These are phyloP conservation scores for Cyaniris semiargus DNA, from an alignment of 2,888 invertebrate genomes.

Conservation along the genomic window DNA sequence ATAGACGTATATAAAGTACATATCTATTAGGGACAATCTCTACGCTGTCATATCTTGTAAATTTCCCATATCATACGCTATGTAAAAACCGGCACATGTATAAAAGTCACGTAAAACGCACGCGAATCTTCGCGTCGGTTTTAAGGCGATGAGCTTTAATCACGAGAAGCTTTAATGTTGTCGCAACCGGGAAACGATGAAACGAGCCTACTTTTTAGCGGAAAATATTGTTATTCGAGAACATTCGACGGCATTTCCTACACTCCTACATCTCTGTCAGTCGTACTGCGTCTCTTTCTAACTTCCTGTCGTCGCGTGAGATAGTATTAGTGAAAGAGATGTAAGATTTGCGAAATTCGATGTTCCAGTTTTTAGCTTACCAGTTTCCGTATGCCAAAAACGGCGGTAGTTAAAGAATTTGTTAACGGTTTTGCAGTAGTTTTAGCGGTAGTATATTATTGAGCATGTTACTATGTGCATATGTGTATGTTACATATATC, in stretches of 20 bases:
- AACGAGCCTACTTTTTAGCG: constrained; percentile 66
- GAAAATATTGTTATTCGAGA: constrained; percentile 47
- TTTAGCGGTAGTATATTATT: constrained; percentile 70
- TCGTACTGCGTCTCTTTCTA: constrained; percentile 41
- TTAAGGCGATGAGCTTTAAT: constrained; percentile 58
- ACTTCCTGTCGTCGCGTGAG: not conserved
- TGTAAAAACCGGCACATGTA: constrained; percentile 65
- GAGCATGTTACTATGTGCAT: constrained; percentile 69
- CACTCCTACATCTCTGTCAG: constrained; percentile 43
- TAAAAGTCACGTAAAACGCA: constrained; percentile 59
- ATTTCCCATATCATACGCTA: constrained; percentile 77
- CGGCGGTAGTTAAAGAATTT: constrained; percentile 70
- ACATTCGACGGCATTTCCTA: constrained; percentile 4
- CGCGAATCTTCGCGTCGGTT: constrained; percentile 42
- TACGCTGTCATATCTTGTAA: constrained; percentile 77
- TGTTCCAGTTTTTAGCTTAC: constrained; percentile 57
- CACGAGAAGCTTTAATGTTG: constrained; percentile 52
- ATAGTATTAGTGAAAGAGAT: not conserved
- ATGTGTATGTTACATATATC: constrained; percentile 71
- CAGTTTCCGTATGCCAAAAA: constrained; percentile 59
- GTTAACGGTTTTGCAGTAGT: constrained; percentile 72
- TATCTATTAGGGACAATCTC: constrained; percentile 78
- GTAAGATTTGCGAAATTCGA: not conserved
- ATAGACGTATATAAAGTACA: constrained; percentile 69
- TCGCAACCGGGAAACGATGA: constrained; percentile 52